Conservation (phyloP, 1,140 invertebrate genomes). For the Rhyacophila brunnea region DNA sequence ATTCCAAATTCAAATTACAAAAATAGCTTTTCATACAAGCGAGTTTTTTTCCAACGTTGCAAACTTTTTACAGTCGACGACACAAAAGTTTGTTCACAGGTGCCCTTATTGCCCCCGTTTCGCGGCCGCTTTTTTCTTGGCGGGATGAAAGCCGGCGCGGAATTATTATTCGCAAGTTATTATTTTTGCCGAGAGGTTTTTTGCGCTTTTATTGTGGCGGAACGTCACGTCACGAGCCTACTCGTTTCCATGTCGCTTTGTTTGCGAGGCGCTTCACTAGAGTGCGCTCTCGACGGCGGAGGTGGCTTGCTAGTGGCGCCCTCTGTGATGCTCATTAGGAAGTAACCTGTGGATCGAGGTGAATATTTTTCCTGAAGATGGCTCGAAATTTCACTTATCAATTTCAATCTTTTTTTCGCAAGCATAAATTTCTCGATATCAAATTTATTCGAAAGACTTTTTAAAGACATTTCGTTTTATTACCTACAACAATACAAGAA, state of each 20-base stretch:
- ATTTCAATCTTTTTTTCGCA: too few relatives aligned
- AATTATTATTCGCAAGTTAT: constrained; percentile 5
- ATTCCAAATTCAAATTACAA: background rate
- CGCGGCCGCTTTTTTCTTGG: background rate
- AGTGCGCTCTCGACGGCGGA: background rate
- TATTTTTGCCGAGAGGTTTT: constrained; percentile 10
- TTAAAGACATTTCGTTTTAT: too few relatives aligned
- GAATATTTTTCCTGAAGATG: too few relatives aligned
- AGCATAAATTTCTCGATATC: too few relatives aligned
- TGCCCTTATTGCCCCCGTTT: constrained; percentile 15
- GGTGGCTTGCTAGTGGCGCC: background rate
- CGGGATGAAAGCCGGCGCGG: background rate
- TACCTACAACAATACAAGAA: too few relatives aligned
- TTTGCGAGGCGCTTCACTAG: constrained; percentile 7
- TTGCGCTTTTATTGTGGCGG: constrained; percentile 12
- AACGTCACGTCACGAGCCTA: constrained; percentile 4
- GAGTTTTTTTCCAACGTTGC: background rate
- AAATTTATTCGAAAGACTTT: too few relatives aligned
- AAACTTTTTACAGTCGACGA: background rate
- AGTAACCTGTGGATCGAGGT: constrained; percentile 9
- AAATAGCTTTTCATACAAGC: background rate
- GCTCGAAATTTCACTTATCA: too few relatives aligned
- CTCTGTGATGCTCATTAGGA: constrained; percentile 14
- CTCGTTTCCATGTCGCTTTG: constrained; percentile 3
- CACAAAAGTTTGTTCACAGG: constrained; percentile 10